Conservation (phyloP, 2,113 vertebrate species). For the Litocranius walleri region DNA sequence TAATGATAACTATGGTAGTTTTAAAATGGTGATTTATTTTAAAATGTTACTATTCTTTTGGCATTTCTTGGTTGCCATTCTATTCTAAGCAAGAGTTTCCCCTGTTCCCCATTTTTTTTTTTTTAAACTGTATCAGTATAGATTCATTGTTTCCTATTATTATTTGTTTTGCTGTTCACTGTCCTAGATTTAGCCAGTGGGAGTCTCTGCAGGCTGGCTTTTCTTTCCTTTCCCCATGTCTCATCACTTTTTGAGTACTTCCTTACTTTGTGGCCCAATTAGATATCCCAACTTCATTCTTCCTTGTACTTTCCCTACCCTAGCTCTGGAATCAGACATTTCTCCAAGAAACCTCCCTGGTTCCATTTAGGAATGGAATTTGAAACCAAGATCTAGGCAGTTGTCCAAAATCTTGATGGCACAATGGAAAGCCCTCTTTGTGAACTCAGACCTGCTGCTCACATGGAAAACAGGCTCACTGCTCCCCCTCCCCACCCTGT, state of each 20-base stretch:
- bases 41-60: neutral
- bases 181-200: neutral
- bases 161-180: neutral
- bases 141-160: neutral
- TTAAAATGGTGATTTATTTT: neutral
- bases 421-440: slow-evolving; percentile 9
- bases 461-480: neutral
- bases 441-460: neutral
- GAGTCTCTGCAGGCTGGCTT: neutral
- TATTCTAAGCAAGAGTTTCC: neutral
- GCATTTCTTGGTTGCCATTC: neutral
- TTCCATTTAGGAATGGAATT: slow-evolving; percentile 26
- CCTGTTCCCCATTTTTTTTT: neutral
- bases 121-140: neutral
- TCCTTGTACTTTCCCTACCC: neutral
- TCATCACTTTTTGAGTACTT: neutral
- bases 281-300: neutral
- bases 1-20: neutral
- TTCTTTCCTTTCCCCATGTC: neutral
- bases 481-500: neutral
- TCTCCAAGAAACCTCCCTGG: neutral
- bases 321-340: neutral
- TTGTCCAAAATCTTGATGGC: slow-evolving; percentile 43
- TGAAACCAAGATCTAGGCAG: slow-evolving; percentile 14
- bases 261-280: neutral